Percentiles rank a stretch among this genome's conserved stretches.
phyloP scores from a whole-genome alignment of 2,113 vertebrate genomes.

The Laticauda colubrina region DNA sequence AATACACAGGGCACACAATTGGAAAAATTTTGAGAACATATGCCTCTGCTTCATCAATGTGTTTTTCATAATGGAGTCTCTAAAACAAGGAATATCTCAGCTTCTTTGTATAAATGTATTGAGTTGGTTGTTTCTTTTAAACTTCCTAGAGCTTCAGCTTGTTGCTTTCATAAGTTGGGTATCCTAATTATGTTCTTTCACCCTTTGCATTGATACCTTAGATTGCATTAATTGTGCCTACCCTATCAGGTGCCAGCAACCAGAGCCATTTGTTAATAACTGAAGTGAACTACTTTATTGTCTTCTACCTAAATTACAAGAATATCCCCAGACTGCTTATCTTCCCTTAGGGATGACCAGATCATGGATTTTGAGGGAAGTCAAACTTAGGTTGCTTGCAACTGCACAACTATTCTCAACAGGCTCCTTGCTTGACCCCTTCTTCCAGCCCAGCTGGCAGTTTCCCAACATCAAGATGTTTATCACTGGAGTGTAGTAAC shows the following conservation, averaged over 20 bases:
- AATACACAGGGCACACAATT: background rate
- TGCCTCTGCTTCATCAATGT: slow-evolving; percentile 18
- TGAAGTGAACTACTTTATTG: background rate
- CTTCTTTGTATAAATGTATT: slow-evolving; percentile 17
- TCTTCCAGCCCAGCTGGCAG: background rate
- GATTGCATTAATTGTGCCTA: background rate
- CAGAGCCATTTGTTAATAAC: background rate
- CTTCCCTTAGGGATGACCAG: background rate
- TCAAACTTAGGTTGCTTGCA: background rate
- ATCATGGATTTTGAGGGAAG: background rate
- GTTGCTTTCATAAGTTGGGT: background rate
- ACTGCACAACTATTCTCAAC: background rate
- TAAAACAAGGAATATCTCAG: background rate
- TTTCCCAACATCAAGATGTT: background rate
- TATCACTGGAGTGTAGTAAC: background rate
- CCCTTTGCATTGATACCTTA: accelerated
- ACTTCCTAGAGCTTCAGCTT: background rate
- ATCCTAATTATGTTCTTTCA: background rate
- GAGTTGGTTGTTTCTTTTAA: background rate
- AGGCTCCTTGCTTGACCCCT: background rate
- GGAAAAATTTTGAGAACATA: background rate
- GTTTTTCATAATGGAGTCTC: background rate
- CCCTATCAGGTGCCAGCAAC: background rate
- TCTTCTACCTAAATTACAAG: background rate
- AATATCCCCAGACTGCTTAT: background rate